Percentiles rank a stretch among this genome's conserved stretches.
These are phyloP conservation scores for Eucidaris tribuloides DNA, from an alignment of 35 echinoderm and acorn worm species.

Conservation along the genomic window DNA sequence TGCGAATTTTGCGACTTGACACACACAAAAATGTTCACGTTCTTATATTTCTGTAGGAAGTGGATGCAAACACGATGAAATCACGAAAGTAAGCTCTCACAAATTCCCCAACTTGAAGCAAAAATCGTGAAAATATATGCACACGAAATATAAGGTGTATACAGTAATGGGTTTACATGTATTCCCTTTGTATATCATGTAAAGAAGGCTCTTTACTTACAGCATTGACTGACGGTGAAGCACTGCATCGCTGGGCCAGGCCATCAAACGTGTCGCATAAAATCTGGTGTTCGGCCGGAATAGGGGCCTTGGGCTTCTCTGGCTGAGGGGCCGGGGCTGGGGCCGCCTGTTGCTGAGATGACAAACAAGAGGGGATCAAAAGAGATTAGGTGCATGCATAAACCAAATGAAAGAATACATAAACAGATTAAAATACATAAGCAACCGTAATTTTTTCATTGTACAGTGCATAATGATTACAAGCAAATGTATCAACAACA, in stretches of 20 bases:
- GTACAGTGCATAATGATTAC: too few species aligned
- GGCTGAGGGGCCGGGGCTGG: slow-evolving; percentile 35
- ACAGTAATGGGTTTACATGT: neutral
- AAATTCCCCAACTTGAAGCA: too few species aligned
- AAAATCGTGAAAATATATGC: neutral
- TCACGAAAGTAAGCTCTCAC: too few species aligned
- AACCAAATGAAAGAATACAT: neutral
- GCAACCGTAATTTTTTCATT: neutral
- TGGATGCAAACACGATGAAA: too few species aligned
- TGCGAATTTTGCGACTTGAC: too few species aligned
- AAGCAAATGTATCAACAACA: too few species aligned
- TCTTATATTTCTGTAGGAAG: too few species aligned
- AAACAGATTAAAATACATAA: neutral
- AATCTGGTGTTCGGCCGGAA: slow-evolving; percentile 82
- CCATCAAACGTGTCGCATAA: slow-evolving; percentile 64
- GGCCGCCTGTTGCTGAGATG: neutral
- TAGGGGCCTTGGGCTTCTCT: slow-evolving; percentile 70
- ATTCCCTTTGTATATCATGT: neutral
- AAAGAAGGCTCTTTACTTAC: slow-evolving; percentile 35
- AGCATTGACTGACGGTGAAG: slow-evolving; percentile 46
- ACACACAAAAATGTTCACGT: too few species aligned
- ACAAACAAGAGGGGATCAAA: neutral
- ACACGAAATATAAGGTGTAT: neutral
- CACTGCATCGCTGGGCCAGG: slow-evolving; percentile 52
- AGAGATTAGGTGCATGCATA: neutral